Conservation (phyloP, 2,797 vertebrate genomes). For the Parambassis ranga region DNA sequence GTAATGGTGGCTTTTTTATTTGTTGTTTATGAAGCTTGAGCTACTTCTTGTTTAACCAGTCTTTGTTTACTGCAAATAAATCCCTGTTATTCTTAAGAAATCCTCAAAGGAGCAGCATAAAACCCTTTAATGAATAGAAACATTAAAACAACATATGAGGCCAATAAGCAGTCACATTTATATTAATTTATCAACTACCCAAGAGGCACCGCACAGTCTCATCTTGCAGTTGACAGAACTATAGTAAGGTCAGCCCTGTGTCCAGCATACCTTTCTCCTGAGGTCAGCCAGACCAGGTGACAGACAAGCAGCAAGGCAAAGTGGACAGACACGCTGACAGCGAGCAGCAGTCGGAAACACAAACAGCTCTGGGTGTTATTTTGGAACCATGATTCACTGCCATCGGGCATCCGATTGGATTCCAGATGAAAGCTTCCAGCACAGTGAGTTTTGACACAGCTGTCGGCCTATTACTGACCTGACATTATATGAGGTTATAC, state of each 20-base stretch:
- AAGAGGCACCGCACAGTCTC: conserved; percentile 1
- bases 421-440: conserved; percentile 69
- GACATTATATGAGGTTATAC: neutral
- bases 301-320: conserved; percentile 31
- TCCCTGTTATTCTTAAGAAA: neutral
- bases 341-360: conserved; percentile 62
- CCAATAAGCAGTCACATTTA: neutral
- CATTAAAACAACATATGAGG: neutral
- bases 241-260: conserved; percentile 38
- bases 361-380: conserved; percentile 72
- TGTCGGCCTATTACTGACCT: conserved; percentile 54
- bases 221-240: conserved; percentile 27
- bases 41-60: neutral
- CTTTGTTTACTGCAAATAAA: conserved; percentile 23
- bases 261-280: conserved; percentile 53
- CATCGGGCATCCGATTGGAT: conserved; percentile 53
- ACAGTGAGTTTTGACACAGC: conserved; percentile 60
- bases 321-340: conserved; percentile 41
- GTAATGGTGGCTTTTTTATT: neutral
- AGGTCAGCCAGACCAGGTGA: conserved; percentile 61
- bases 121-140: neutral
- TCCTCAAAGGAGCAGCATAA: neutral
- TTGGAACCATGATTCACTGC: conserved; percentile 70
- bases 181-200: neutral
- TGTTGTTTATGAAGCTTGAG: neutral